Conservation (phyloP, 2,888 invertebrate species). For the Drosophila algonquin region DNA sequence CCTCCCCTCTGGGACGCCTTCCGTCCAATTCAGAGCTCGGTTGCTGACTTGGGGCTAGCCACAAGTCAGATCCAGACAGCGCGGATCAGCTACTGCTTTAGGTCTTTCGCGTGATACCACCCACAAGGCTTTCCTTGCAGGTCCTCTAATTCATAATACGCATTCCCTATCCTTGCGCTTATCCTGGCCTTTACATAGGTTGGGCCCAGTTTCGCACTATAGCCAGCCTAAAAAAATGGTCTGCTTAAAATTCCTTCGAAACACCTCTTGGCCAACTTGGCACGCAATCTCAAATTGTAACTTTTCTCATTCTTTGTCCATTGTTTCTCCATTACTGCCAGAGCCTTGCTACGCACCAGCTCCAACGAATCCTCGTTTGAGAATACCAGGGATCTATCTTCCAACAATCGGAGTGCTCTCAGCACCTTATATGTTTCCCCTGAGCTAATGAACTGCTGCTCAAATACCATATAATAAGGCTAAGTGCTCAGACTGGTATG, state of each 20-base stretch:
- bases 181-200: neutral
- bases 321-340: neutral
- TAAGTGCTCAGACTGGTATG: neutral
- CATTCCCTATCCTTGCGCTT: neutral
- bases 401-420: no score
- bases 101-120: neutral
- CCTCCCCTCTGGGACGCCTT: no score
- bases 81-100: neutral
- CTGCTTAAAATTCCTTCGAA: neutral
- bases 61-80: neutral
- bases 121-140: neutral
- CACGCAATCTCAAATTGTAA: neutral
- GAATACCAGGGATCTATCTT: no score
- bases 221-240: neutral
- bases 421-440: neutral
- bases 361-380: neutral
- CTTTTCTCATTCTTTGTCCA: neutral
- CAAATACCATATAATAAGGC: conserved; percentile 10
- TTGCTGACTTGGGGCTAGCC: neutral
- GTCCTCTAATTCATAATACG: neutral
- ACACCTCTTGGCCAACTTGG: neutral
- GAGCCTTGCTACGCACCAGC: neutral
- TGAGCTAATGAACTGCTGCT: neutral
- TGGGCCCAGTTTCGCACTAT: neutral
- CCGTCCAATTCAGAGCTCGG: no score